Conservation (phyloP, 2,797 vertebrate species). For the Leptodactylus fallax region DNA sequence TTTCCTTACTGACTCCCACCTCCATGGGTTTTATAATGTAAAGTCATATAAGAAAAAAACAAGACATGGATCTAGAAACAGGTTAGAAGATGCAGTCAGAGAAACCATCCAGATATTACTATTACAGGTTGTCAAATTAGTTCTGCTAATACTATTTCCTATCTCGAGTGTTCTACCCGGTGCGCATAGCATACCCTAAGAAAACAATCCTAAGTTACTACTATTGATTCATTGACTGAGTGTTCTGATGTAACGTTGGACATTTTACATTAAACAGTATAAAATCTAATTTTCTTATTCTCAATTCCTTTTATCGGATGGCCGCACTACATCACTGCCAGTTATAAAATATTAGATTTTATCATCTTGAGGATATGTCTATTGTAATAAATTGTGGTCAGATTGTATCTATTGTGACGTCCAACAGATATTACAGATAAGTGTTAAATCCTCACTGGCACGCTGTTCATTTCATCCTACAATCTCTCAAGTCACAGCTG, state of each 20-base stretch:
- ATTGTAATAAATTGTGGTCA: conserved; percentile 21
- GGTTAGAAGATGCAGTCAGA: not conserved
- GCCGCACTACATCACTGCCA: not conserved
- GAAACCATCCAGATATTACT: not conserved
- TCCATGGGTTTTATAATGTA: not conserved
- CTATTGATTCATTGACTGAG: not conserved
- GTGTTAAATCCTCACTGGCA: conserved; percentile 10
- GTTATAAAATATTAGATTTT: conserved; percentile 23
- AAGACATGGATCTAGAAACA: not conserved
- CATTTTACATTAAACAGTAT: not conserved
- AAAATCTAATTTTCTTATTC: conserved; percentile 10
- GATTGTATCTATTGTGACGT: conserved; percentile 12
- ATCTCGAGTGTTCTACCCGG: not conserved
- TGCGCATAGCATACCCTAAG: not conserved
- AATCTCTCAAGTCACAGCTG: not conserved
- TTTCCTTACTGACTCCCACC: no score
- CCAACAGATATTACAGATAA: conserved; percentile 26
- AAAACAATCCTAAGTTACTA: not conserved
- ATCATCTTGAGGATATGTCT: conserved; percentile 11
- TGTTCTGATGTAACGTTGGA: not conserved
- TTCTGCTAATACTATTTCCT: not conserved
- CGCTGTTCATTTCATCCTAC: not conserved
- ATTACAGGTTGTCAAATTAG: not conserved
- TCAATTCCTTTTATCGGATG: not conserved
- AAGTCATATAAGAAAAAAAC: not conserved